Evolutionary conservation across 2,888 invertebrate species (phyloP).

Genomic region (Ornithoptera alexandrae): DNA sequence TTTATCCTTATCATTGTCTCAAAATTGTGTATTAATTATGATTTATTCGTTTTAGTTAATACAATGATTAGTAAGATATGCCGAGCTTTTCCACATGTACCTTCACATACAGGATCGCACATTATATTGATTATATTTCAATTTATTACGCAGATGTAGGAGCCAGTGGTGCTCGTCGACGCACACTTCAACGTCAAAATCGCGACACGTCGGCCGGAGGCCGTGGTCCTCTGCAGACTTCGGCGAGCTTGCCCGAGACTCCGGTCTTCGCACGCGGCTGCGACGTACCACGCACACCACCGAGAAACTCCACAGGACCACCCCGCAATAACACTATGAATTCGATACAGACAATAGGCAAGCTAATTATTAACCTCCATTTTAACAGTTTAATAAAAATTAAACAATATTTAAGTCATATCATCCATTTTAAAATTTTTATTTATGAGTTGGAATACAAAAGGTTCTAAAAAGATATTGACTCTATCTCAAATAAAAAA

Average conservation of each 20-base stretch:
- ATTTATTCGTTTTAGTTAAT: no score
- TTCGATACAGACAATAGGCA: conserved; percentile 79
- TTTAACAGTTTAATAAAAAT: background rate
- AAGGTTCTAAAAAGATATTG: no score
- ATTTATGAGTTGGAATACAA: no score
- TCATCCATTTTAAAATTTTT: no score
- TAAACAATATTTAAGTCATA: background rate
- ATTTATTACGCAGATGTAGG: conserved; percentile 61
- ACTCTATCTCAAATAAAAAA: no score
- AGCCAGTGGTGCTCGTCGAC: conserved; percentile 70
- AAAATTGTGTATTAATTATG: no score
- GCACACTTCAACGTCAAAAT: conserved; percentile 74
- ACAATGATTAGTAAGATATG: no score
- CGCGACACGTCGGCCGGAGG: conserved; percentile 55
- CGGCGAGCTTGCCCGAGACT: conserved; percentile 93
- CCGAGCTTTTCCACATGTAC: no score
- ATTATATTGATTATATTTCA: no score
- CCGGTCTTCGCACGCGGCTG: conserved; percentile 92
- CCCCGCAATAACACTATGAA: conserved; percentile 83
- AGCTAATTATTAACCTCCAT: conserved; percentile 19
- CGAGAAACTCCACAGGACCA: conserved; percentile 83
- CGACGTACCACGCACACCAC: conserved; percentile 91
- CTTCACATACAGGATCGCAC: no score
- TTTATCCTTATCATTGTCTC: no score
- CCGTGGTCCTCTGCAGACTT: conserved; percentile 87